These are phyloP conservation scores for Holothuria scabra DNA, from an alignment of 53 echinoderm and acorn worm species.

Conservation along the genomic window DNA sequence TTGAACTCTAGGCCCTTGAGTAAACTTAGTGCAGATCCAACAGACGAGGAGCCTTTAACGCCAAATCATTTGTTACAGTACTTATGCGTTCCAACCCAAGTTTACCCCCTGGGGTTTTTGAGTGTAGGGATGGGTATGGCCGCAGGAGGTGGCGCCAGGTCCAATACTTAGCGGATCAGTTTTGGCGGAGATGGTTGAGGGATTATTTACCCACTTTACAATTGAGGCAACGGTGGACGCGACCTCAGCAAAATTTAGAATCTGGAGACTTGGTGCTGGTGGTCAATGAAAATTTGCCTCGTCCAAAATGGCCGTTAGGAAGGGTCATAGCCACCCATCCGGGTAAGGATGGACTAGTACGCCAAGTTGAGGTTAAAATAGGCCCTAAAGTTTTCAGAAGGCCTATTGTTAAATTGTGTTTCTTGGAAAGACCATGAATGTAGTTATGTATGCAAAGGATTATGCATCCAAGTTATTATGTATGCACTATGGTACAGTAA, in stretches of 20 bases:
- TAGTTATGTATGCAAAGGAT: too few relatives aligned
- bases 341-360: slow-evolving; percentile 13
- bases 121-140: slow-evolving; percentile 9
- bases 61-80: not conserved
- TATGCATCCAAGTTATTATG: too few relatives aligned
- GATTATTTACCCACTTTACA: not conserved
- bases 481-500: too few relatives aligned
- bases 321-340: not conserved
- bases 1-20: not conserved
- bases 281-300: slow-evolving; percentile 9
- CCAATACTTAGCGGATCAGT: not conserved
- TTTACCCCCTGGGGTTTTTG: not conserved
- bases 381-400: not conserved
- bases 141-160: not conserved
- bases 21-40: not conserved
- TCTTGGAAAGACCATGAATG: not conserved
- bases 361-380: slow-evolving; percentile 10
- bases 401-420: slow-evolving; percentile 8
- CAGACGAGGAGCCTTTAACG: not conserved
- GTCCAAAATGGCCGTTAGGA: not conserved
- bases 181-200: not conserved
- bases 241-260: slow-evolving; percentile 19
- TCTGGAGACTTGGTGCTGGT: too few relatives aligned
- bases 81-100: not conserved
- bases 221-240: slow-evolving; percentile 26